Percentiles rank a stretch among this genome's conserved stretches.
phyloP scores from a whole-genome alignment of 1,140 invertebrate genomes.

The Agrilus planipennis region DNA sequence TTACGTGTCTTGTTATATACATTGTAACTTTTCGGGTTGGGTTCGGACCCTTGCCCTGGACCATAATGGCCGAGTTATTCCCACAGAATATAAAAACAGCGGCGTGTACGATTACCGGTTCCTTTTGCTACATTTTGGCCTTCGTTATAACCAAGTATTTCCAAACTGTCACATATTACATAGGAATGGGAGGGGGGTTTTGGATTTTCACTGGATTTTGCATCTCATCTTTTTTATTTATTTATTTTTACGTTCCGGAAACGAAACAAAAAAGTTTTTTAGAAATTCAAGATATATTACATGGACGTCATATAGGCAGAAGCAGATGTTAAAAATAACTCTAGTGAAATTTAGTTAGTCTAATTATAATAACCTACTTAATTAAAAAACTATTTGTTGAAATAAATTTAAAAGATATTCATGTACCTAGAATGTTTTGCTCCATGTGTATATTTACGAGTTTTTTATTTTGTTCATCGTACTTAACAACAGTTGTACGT shows the following conservation, averaged over 20 bases:
- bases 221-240: slow-evolving; percentile 44
- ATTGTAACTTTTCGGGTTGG: slow-evolving; percentile 56
- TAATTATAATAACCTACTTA: too few relatives aligned
- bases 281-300: slow-evolving; percentile 17
- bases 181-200: slow-evolving; percentile 54
- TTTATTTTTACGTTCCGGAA: slow-evolving; percentile 53
- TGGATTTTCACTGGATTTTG: slow-evolving; percentile 56
- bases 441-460: too few relatives aligned
- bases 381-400: too few relatives aligned
- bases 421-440: too few relatives aligned
- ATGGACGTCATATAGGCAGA: too few relatives aligned
- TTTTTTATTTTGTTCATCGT: too few relatives aligned
- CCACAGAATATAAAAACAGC: slow-evolving; percentile 51
- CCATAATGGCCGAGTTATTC: slow-evolving; percentile 60
- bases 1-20: slow-evolving; percentile 50
- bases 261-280: slow-evolving; percentile 67
- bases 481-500: too few relatives aligned
- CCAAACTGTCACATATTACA: slow-evolving; percentile 40
- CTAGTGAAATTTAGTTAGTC: too few relatives aligned
- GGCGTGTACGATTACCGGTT: slow-evolving; percentile 51
- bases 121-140: slow-evolving; percentile 52
- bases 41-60: slow-evolving; percentile 55
- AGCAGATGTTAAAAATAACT: too few relatives aligned
- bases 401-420: too few relatives aligned
- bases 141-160: slow-evolving; percentile 64